These are phyloP conservation scores for Molorchus minor DNA, from an alignment of 2,888 invertebrate species.

Conservation along the genomic window DNA sequence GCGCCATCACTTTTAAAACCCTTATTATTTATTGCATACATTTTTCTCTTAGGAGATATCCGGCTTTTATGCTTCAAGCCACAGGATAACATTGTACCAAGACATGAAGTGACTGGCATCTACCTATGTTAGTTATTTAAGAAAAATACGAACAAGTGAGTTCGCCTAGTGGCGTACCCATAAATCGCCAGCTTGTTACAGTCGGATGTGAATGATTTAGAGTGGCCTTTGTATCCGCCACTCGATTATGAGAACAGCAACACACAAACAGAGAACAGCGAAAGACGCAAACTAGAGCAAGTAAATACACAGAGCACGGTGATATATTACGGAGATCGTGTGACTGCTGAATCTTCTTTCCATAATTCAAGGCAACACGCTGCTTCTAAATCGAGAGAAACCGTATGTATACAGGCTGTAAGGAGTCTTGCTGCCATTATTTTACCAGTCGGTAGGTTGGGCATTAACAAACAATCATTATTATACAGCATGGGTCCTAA, in stretches of 20 bases:
- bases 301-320: slow-evolving; percentile 33
- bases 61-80: slow-evolving; percentile 12
- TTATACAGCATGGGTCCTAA: no score
- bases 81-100: neutral
- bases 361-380: slow-evolving; percentile 24
- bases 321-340: slow-evolving; percentile 38
- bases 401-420: no score
- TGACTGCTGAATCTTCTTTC: slow-evolving; percentile 30
- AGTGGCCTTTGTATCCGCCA: slow-evolving; percentile 51
- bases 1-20: neutral
- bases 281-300: slow-evolving; percentile 41
- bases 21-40: slow-evolving; percentile 14
- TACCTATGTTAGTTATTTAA: slow-evolving; percentile 19
- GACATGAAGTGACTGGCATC: slow-evolving; percentile 18
- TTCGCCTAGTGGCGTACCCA: slow-evolving; percentile 45
- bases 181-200: slow-evolving; percentile 54
- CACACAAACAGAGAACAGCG: slow-evolving; percentile 29
- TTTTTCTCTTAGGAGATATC: slow-evolving; percentile 7
- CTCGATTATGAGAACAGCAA: slow-evolving; percentile 42
- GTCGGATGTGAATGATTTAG: slow-evolving; percentile 58
- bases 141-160: slow-evolving; percentile 32
- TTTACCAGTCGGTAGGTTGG: no score
- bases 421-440: no score
- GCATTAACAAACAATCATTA: no score
- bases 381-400: no score